Base-by-base conservation (phyloP, 2,797 vertebrate genomes). In the Pogonophryne albipinna region DNA sequence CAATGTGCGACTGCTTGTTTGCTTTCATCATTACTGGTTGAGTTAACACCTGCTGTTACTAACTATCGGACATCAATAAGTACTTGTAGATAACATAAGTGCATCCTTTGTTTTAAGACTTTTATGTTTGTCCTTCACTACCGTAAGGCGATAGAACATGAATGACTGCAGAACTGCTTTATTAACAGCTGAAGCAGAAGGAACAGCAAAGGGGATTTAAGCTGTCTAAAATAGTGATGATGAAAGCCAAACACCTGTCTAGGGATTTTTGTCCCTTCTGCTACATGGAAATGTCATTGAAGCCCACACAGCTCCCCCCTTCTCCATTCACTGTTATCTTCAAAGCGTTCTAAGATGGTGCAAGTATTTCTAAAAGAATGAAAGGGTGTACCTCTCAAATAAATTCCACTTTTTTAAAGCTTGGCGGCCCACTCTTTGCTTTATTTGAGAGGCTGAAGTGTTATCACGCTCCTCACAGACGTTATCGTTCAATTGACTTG, bases 311-410 rank as follows among this genome's bases (percentile, higher is more conserved):
- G 42, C 52, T 45, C 13, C 50, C 11, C 34, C 34, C 34, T 38
- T 38, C 9, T 19, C 31, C 41, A 31, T 88, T 90, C 66, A 42
- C 74, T 60, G 80, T 88, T 90, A 93, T 93, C 92, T 92, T 92
- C 91, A 93, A 90, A 93, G 78, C 60, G 87, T 76, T 85, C 86
- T 69, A 61, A 87, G 89, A 91, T 89, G 81, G 56, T 50, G 66
- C 72, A 71, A 78, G 49, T 83, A 81, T 86, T 84, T 90, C 80
- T 86, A 66, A 90, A 89, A 90, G 76, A 90, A 86, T 83, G 66
- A 91, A 92, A 93, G 66, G 68, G 53, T 82, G 57, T 53, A 70
- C 67, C 70, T 66, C 73, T 74, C 53, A 89, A 89, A 85, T 85
- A 87, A 38, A 38, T 38, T 2, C 7, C 1, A 7, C 34, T 23